Conservation (phyloP, 2,113 vertebrate species). For the Pantherophis guttatus region DNA sequence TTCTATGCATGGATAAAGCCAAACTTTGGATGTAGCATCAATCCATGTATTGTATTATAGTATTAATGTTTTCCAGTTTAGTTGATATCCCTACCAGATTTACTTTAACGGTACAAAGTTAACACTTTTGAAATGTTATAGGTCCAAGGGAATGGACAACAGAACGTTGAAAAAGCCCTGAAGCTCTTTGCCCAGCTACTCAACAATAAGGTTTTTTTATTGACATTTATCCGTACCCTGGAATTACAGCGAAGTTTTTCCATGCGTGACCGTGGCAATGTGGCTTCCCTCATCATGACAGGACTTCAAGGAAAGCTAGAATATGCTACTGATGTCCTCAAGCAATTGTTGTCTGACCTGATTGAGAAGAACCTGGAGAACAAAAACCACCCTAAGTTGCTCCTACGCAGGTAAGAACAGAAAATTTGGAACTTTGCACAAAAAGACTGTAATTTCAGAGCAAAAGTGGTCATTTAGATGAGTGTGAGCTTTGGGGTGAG, state of each 20-base stretch:
- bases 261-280: slow-evolving; percentile 96
- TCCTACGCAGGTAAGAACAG: slow-evolving; percentile 85
- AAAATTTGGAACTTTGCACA: neutral
- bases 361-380: slow-evolving; percentile 98
- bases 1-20: neutral
- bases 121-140: slow-evolving; percentile 43
- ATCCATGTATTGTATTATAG: neutral
- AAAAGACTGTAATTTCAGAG: neutral
- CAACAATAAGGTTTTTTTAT: slow-evolving; percentile 98
- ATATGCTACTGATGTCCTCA: slow-evolving; percentile 95
- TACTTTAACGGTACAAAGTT: neutral
- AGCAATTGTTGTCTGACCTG: slow-evolving; percentile 94
- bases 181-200: slow-evolving; percentile 96
- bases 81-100: neutral
- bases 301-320: slow-evolving; percentile 93
- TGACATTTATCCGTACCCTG: slow-evolving; percentile 95
- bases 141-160: slow-evolving; percentile 95
- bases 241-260: slow-evolving; percentile 96
- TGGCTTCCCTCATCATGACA: slow-evolving; percentile 98
- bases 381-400: slow-evolving; percentile 98
- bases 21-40: neutral
- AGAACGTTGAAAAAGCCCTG: slow-evolving; percentile 93
- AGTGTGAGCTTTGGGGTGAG: neutral
- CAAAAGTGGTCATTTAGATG: neutral
- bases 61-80: neutral